phyloP scores from a whole-genome alignment of 2,888 invertebrate species.

The Argyra leucocephala region DNA sequence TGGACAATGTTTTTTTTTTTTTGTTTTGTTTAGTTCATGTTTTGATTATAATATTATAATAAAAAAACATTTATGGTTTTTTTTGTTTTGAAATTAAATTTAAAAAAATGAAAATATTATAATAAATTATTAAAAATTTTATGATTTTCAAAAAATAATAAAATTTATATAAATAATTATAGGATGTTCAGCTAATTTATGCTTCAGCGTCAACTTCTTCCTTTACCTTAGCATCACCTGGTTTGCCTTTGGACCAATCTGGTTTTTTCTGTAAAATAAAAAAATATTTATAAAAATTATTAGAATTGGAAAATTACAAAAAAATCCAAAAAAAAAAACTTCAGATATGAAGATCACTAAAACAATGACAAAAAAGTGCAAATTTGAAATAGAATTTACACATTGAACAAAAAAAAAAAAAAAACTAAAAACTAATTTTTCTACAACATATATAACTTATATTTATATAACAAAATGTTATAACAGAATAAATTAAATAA shows the following conservation, averaged over 20 bases:
- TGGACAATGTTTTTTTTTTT: neutral
- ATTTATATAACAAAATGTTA: too few relatives aligned
- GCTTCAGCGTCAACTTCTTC: conserved; percentile 76
- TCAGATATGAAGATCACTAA: too few relatives aligned
- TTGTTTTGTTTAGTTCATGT: neutral
- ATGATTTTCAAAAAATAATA: neutral
- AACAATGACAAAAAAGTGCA: too few relatives aligned
- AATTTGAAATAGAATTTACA: too few relatives aligned
- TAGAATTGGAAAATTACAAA: too few relatives aligned
- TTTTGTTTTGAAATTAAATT: neutral
- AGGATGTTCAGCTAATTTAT: conserved; percentile 46
- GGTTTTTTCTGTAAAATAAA: conserved; percentile 72
- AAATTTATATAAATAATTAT: neutral
- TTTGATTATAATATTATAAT: too few relatives aligned
- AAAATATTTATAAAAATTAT: too few relatives aligned
- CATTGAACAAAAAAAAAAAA: too few relatives aligned
- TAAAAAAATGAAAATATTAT: neutral
- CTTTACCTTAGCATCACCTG: conserved; percentile 78
- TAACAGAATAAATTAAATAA: too few relatives aligned
- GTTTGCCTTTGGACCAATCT: conserved; percentile 87
- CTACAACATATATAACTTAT: too few relatives aligned
- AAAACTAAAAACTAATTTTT: too few relatives aligned
- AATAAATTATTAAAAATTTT: conserved; percentile 4
- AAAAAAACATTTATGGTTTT: neutral
- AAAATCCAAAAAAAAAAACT: too few relatives aligned